Percentiles rank a stretch among this genome's conserved stretches.
Evolutionary conservation across 2,113 vertebrate species (phyloP).

Genomic region (Nothocercus julius): DNA sequence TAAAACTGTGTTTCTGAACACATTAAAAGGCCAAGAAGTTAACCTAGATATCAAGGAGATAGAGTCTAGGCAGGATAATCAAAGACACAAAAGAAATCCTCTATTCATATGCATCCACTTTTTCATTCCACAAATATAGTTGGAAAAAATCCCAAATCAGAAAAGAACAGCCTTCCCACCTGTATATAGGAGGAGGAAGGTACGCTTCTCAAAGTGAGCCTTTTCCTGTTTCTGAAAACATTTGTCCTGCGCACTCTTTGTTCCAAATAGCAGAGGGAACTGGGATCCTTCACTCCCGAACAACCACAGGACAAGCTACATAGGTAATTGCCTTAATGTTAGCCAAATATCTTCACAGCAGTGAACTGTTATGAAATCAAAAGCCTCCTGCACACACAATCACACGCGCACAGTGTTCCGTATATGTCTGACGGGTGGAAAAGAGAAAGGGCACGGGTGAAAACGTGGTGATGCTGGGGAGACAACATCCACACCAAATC

Average conservation of each 20-base stretch:
- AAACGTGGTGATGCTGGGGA: background rate
- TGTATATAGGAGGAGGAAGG: background rate
- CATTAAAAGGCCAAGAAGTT: background rate
- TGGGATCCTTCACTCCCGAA: background rate
- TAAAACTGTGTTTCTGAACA: background rate
- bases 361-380: background rate
- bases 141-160: background rate
- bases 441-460: background rate
- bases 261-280: background rate
- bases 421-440: background rate
- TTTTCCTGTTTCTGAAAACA: background rate
- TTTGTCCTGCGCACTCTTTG: background rate
- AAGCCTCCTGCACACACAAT: background rate
- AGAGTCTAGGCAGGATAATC: background rate
- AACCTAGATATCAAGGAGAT: background rate
- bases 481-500: background rate
- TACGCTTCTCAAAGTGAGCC: background rate
- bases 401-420: background rate
- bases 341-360: accelerated
- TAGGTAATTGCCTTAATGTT: background rate
- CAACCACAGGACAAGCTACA: background rate
- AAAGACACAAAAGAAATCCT: background rate
- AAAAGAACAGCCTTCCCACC: background rate
- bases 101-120: background rate
- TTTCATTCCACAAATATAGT: background rate